Evolutionary conservation across 2,113 vertebrate genomes (phyloP).

Genomic region (Dolichallabes microphthalmus): DNA sequence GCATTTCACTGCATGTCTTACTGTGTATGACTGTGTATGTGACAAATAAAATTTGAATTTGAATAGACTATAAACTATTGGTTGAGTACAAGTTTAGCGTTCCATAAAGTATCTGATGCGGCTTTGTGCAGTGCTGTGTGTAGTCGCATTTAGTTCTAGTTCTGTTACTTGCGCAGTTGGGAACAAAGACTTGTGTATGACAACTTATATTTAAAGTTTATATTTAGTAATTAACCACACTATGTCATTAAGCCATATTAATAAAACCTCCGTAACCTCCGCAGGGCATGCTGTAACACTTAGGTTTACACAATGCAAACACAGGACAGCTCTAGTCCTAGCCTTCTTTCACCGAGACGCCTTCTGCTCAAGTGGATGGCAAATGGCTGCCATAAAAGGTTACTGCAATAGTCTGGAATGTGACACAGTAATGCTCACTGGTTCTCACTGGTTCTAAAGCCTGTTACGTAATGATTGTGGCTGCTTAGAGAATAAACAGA

Average conservation of each 20-base stretch:
- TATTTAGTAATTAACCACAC: background rate
- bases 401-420: slow-evolving; percentile 1
- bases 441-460: background rate
- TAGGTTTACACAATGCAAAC: background rate
- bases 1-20: too few species aligned
- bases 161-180: too few species aligned
- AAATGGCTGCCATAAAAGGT: background rate
- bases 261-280: background rate
- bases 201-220: background rate
- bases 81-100: too few species aligned
- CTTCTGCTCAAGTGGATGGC: slow-evolving; percentile 87
- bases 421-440: background rate
- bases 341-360: slow-evolving; percentile 89
- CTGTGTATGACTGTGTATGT: too few species aligned
- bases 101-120: too few species aligned
- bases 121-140: too few species aligned
- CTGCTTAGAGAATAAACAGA: background rate
- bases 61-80: too few species aligned
- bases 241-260: background rate
- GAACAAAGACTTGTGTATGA: too few species aligned
- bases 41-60: too few species aligned
- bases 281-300: background rate
- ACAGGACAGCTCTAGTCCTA: background rate
- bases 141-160: too few species aligned
- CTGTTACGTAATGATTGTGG: background rate